Evolutionary conservation across 2,888 invertebrate species (phyloP), one percentile per base, ranked within the genome.

Genomic region (Oconnorella tubifera): DNA sequence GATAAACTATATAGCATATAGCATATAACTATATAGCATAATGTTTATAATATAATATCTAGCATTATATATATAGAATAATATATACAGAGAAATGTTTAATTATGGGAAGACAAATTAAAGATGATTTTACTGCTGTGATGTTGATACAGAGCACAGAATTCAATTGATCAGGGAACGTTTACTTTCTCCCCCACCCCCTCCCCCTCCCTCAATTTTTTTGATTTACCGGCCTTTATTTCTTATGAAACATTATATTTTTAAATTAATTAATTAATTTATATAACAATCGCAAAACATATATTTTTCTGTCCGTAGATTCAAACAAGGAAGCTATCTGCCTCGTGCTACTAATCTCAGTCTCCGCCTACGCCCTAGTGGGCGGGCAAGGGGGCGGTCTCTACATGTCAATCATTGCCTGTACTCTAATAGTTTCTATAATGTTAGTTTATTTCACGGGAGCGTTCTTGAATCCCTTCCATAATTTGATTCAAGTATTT

Each of bases 331-430:
- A 70, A 56, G 67, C 70, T 3, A 51, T 62, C n/a, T 31, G 51
- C 23, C 48, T 68, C 3, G 49, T 71, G 2, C 40, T 71, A n/a
- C 63, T 67, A 25, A 25, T 69, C 1, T 62, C 65, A 4, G 62
- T 71, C 10, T 64, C 59, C 29, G 10, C 68, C 27, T 66, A 61
- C 62, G 66, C 69, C 2, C 56, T 69, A 23, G 56, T 71, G 2
- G 72, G 72, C 4, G 72, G 72, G 6, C 62, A 71, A 14, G 72
- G 72, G 2, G 72, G 72, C 27, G 32, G 40, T 19, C 51, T 72
- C 25, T 72, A 72, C 55, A 64, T 71, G 40, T 62, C 72, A 19
- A 71, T 69, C 59, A 66, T 71, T 59, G 33, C 64, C 33, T 51
- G 56, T 4, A 59, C 60, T 14, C 33, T 66, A 48, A 33, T 70